These are phyloP conservation scores for Anastrepha obliqua DNA, from an alignment of 1,140 invertebrate species.

Conservation along the genomic window DNA sequence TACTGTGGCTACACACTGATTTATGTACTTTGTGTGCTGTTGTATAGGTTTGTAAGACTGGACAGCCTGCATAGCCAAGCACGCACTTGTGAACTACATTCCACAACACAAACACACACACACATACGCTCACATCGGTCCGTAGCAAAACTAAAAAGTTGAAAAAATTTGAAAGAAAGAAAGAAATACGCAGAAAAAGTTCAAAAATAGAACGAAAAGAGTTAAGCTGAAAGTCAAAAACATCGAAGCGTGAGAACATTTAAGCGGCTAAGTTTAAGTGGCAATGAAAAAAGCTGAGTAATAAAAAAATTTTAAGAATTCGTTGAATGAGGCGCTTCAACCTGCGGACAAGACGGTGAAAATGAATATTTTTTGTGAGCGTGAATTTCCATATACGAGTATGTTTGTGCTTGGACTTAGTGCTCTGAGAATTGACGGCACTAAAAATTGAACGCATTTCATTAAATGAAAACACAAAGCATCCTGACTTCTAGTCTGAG, in stretches of 20 bases:
- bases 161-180: not conserved
- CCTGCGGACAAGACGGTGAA: not conserved
- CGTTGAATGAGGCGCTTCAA: not conserved
- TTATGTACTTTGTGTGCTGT: not conserved
- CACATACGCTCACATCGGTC: not conserved
- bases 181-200: constrained; percentile 17
- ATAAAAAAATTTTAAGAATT: not conserved
- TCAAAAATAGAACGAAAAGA: not conserved
- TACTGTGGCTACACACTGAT: not conserved
- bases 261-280: constrained; percentile 12
- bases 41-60: not conserved
- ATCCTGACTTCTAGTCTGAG: not conserved
- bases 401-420: not conserved
- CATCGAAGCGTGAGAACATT: constrained; percentile 46
- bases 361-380: not conserved
- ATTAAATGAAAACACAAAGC: not conserved
- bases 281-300: not conserved
- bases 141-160: not conserved
- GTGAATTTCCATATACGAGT: not conserved
- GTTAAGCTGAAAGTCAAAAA: constrained; percentile 5
- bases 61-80: not conserved
- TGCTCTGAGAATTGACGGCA: not conserved
- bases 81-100: constrained; percentile 28
- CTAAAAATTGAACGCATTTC: not conserved
- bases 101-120: not conserved